Evolutionary conservation across 2,797 vertebrate species (phyloP), one percentile per base, ranked within the genome.

Genomic region (Hippoglossus hippoglossus): DNA sequence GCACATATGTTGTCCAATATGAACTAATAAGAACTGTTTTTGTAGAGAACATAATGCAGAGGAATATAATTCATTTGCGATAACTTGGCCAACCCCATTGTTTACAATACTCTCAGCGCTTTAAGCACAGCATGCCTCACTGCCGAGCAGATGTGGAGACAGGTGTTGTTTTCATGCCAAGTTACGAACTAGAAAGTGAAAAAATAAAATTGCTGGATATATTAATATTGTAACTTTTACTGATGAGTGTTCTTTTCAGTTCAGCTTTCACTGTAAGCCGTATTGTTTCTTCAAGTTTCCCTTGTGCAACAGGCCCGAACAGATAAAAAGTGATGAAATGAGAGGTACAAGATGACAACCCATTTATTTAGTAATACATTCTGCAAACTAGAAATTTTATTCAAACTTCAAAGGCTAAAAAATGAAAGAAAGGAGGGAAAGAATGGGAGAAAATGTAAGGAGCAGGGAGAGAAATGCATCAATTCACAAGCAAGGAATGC

Each of bases 341-440:
- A 92, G 86, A 90, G 76, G 83, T 92, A 92, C 89, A 94, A 94
- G 94, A 92, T 93, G 93, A 95, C 94, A 94, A 95, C 95, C 95
- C 94, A 95, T 95, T 97, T 96, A 96, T 96, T 97, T 95, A 95
- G 94, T 95, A 95, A 95, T 94, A 96, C 94, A 94, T 91, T 95
- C 90, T 94, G 94, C 93, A 95, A 96, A 95, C 93, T 94, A 95
- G 92, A 96, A 95, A 94, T 94, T 90, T 93, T 91, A 95, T 94
- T 95, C 89, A 92, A 93, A 94, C 90, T 93, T 91, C 85, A 93
- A 91, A 92, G 83, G 88, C 87, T 92, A 92, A 93, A 92, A 90
- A 92, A 92, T 81, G 67, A 92, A 92, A 92, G 83, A 87, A 89
- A 89, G 80, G 70, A 85, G 79, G 80, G 75, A 79, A 84, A 85